These are phyloP conservation scores for Nothobranchius furzeri DNA, from an alignment of 2,113 vertebrate genomes.

Conservation along the genomic window DNA sequence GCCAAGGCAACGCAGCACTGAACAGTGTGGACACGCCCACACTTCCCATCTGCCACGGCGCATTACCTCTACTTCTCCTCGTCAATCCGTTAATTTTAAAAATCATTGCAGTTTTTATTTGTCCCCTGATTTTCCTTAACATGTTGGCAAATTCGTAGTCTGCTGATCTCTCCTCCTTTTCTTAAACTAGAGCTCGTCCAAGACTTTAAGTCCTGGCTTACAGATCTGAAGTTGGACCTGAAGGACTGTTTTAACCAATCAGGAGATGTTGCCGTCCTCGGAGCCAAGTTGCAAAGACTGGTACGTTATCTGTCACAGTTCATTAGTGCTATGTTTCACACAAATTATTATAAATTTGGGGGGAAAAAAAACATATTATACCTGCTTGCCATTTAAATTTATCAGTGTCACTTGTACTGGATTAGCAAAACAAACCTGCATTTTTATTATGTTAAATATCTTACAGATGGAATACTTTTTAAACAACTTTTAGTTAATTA, in stretches of 20 bases:
- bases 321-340: not conserved
- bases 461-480: too few relatives aligned
- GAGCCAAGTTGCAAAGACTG: conserved; percentile 82
- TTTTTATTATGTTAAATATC: too few relatives aligned
- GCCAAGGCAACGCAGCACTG: conserved; percentile 69
- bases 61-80: conserved; percentile 30
- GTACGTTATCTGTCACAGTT: conserved; percentile 67
- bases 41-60: conserved; percentile 67
- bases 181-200: conserved; percentile 83
- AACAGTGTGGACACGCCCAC: conserved; percentile 69
- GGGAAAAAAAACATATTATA: not conserved
- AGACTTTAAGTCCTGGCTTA: conserved; percentile 89
- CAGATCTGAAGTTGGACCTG: conserved; percentile 77
- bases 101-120: conserved; percentile 17
- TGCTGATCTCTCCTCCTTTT: conserved; percentile 7
- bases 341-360: not conserved
- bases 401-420: too few relatives aligned
- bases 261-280: conserved; percentile 82
- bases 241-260: conserved; percentile 83
- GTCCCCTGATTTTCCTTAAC: conserved; percentile 12
- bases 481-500: too few relatives aligned
- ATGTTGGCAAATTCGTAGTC: not conserved
- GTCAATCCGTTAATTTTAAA: conserved; percentile 17
- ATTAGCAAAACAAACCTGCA: not conserved
- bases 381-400: too few relatives aligned